A percentile compares a stretch with the other conserved stretches of the same genome.
Conservation (phyloP, 2,888 invertebrate species). For the Leptopterna dolabrata region DNA sequence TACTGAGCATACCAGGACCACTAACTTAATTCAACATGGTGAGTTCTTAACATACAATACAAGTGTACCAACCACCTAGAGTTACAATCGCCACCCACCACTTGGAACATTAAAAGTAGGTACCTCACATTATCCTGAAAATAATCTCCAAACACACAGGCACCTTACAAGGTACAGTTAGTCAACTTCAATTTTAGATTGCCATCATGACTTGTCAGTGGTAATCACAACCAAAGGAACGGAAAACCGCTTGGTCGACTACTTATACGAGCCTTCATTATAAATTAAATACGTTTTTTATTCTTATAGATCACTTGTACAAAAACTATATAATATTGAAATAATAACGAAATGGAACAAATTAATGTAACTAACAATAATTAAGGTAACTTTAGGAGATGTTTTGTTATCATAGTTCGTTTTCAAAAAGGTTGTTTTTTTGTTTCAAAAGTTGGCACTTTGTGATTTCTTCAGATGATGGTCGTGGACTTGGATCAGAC, state of each 20-base stretch:
- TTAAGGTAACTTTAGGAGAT: not conserved
- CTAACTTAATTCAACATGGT: too few species aligned
- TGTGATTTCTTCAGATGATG: constrained; percentile 62
- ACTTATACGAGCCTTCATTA: not conserved
- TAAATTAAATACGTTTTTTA: not conserved
- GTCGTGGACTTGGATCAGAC: constrained; percentile 74
- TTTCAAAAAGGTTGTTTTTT: not conserved
- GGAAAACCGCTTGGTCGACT: not conserved
- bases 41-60: too few species aligned
- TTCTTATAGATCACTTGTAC: not conserved
- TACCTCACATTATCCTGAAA: too few species aligned
- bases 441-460: constrained; percentile 53
- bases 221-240: constrained; percentile 16
- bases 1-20: too few species aligned
- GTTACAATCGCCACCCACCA: too few species aligned
- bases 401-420: not conserved
- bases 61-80: too few species aligned
- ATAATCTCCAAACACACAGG: too few species aligned
- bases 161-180: too few species aligned
- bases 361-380: not conserved
- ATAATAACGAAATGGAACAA: too few species aligned
- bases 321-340: not conserved
- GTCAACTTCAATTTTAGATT: not conserved
- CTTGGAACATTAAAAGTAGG: too few species aligned
- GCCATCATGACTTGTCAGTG: not conserved